Conservation (phyloP, 1,140 invertebrate genomes). For the Mylabris phalerata region DNA sequence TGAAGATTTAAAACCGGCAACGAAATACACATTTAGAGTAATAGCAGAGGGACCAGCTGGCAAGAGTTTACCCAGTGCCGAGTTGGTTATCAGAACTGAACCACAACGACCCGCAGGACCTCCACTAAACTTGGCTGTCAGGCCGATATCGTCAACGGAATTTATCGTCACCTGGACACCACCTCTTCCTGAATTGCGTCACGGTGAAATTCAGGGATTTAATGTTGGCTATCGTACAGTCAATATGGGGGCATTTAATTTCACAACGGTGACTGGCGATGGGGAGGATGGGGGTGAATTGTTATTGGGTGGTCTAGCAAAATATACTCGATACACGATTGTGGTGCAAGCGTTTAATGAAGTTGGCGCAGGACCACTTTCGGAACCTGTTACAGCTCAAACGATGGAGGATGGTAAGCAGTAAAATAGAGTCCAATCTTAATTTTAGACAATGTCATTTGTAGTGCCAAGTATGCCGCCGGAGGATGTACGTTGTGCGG, state of each 20-base stretch:
- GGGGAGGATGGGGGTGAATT: constrained; percentile 62
- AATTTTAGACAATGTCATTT: not conserved
- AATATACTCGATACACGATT: constrained; percentile 72
- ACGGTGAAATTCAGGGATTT: constrained; percentile 65
- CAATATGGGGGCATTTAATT: constrained; percentile 52
- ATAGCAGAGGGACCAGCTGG: constrained; percentile 72
- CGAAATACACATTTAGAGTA: constrained; percentile 65
- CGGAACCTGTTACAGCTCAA: constrained; percentile 63
- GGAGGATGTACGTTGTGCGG: constrained; percentile 63
- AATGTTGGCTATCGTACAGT: constrained; percentile 51
- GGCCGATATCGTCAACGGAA: constrained; percentile 68
- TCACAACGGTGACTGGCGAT: constrained; percentile 61
- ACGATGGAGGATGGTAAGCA: constrained; percentile 74
- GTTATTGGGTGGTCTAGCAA: constrained; percentile 57
- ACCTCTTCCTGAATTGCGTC: constrained; percentile 58
- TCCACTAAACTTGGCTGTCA: constrained; percentile 61
- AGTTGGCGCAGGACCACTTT: constrained; percentile 72
- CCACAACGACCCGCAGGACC: constrained; percentile 72
- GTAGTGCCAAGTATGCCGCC: constrained; percentile 68
- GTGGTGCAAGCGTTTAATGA: constrained; percentile 83
- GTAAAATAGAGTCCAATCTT: not conserved
- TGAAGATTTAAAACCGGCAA: constrained; percentile 70
- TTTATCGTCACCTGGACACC: constrained; percentile 71
- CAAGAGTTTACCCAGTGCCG: constrained; percentile 61
- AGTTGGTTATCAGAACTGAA: constrained; percentile 61